Base-by-base conservation (phyloP, 2,888 invertebrate species). In the Plebejus anna region DNA sequence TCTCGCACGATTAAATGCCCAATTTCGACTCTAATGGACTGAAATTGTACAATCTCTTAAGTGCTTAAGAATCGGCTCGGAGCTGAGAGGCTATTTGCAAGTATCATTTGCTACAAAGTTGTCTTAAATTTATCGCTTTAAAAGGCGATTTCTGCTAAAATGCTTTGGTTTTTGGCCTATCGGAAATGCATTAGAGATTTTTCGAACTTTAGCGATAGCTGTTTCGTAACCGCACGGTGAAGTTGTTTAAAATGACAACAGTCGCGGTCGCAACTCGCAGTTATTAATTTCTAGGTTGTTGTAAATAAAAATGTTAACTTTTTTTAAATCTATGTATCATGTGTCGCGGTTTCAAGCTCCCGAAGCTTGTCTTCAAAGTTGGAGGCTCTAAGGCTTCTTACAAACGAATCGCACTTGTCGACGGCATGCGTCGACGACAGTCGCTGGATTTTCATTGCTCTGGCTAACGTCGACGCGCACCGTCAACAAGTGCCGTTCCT, bases 11-110 rank as follows among this genome's bases (percentile, higher is more conserved):
- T 76, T 71, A 76, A 76, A 76, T 59, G 57, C 76, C 71, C 70
- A 76, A 76, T 76, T 71, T 76, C 47, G 55, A 13, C 66, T 42
- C 76, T 70, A 71, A 71, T 71, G 57, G 71, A 55, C 57, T 71
- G 38, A 57, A 76, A 76, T 76, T 76, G 42, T 73, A 72, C 42
- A 76, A 76, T 76, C 57, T 55, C 76, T 76, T 76, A 55, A 76
- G 57, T 55, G 32, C 55, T 55, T 55, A 75, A 47, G 22, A 75
- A 66, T 75, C 57, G 75, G 59, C 59, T 75, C 16, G 32, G 36
- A 66, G 66, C 66, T 13, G 5, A 66, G 16, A 66, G 66, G 66
- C 66, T 66, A 36, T 75, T 59, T 38, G 36, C 32, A 57, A 38
- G 42, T 61, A 32, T 59, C 59, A 57, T 36, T 75, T 75, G 38